Base-by-base conservation (phyloP, 35 echinoderm and acorn worm species). In the Diadema setosum region DNA sequence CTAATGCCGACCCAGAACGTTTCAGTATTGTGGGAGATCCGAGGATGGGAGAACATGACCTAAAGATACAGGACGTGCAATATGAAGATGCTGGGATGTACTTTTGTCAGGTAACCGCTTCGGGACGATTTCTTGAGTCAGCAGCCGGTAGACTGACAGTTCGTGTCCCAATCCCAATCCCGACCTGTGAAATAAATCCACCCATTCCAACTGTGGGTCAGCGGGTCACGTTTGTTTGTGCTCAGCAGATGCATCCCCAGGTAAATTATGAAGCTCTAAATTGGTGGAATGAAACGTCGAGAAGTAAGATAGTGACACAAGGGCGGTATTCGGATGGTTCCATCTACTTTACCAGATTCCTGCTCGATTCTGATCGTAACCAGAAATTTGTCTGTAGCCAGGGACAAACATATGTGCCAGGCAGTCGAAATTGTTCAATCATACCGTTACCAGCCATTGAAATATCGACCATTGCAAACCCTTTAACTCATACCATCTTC, bases 261-360 rank as follows among this genome's bases (percentile, higher is more conserved):
- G 70, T 76, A n/a, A 43, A 76, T 40, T 76, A 76, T 76, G 70
- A 76, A 43, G 70, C 39, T 20, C 40, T 76, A 16, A 76, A 76
- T 43, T 76, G 70, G 70, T 76, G 70, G 70, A 43, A 76, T 29
- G 70, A 76, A 35, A 76, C 70, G 18, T 40, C 70, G 21, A 40
- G 70, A 43, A 37, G 34, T 15, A 76, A 43, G 20, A 43, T 76
- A 5, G 26, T 8, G 20, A 41, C 35, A 76, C 70, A 76, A 21
- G 40, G 70, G 37, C 35, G 70, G 24, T 76, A 76, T 43, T 76
- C 70, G 1, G 70, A 76, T 76, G 70, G 70, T 12, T 76, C 70
- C 33, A 76, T 76, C 8, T 40, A 23, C 20, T 76, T 76, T 35
- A 43, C 40, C 20, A 37, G 39, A 29, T 14, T 76, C 4, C 21